A percentile compares a stretch with the other conserved stretches of the same genome.
Evolutionary conservation across 2,113 vertebrate genomes (phyloP).

Genomic region (Bagarius yarrelli): DNA sequence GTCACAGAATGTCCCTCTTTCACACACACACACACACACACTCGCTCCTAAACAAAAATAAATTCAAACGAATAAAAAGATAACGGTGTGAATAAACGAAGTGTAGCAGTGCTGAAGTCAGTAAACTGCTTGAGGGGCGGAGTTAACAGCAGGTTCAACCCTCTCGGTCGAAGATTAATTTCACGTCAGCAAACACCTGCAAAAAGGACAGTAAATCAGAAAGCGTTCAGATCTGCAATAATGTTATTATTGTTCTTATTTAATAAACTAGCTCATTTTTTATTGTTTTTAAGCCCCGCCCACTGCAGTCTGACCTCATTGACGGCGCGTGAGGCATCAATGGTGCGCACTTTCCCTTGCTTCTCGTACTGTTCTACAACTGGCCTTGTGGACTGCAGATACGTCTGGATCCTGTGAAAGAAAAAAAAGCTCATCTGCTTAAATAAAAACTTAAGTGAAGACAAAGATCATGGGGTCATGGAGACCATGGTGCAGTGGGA

Average conservation of each 20-base stretch:
- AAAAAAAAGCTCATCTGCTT: constrained; percentile 37
- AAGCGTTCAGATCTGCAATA: no score
- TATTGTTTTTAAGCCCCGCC: neutral
- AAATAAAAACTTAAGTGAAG: neutral
- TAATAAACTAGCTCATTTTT: neutral
- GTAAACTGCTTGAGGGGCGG: constrained; percentile 45
- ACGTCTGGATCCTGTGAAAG: constrained; percentile 86
- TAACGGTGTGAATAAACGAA: constrained; percentile 57
- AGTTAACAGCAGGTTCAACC: constrained; percentile 60
- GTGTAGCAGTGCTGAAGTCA: constrained; percentile 49
- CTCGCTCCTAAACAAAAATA: constrained; percentile 25
- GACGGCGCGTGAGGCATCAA: constrained; percentile 87
- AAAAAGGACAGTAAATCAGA: neutral
- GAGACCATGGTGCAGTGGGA: neutral
- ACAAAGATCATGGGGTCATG: neutral
- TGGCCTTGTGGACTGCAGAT: constrained; percentile 88
- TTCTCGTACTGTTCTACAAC: constrained; percentile 89
- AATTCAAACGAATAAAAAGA: constrained; percentile 46
- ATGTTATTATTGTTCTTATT: neutral
- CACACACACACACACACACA: constrained; percentile 12
- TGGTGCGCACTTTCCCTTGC: constrained; percentile 86
- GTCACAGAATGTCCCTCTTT: neutral
- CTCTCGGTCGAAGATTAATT: constrained; percentile 86
- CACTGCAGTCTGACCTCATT: constrained; percentile 77
- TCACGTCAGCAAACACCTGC: constrained; percentile 91